Evolutionary conservation across 2,797 vertebrate genomes (phyloP).

Genomic region (Malacoctenus gilli): DNA sequence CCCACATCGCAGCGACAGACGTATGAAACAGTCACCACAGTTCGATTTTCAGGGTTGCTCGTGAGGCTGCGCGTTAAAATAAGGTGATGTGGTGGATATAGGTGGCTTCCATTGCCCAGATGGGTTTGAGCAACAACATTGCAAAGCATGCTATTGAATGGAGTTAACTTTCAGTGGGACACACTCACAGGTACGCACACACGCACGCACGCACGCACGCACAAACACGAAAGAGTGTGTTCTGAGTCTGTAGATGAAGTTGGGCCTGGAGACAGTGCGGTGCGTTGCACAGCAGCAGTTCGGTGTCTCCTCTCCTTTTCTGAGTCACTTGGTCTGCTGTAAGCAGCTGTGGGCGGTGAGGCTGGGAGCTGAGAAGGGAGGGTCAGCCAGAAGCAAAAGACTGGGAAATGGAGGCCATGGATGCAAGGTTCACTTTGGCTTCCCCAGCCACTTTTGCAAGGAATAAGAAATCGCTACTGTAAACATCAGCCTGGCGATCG

Average conservation of each 20-base stretch:
- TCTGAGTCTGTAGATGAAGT: slow-evolving; percentile 56
- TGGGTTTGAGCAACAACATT: no score
- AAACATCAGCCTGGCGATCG: slow-evolving; percentile 35
- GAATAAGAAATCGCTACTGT: slow-evolving; percentile 18
- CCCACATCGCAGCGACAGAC: no score
- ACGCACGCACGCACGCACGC: slow-evolving; percentile 28
- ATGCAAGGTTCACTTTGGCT: slow-evolving; percentile 37
- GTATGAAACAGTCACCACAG: no score
- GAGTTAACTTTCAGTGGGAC: slow-evolving; percentile 12
- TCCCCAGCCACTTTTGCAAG: slow-evolving; percentile 46
- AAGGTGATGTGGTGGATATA: no score
- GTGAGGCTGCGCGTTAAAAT: no score
- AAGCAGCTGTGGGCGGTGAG: slow-evolving; percentile 36
- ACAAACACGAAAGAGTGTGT: slow-evolving; percentile 51
- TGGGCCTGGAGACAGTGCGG: slow-evolving; percentile 41
- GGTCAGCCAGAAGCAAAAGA: slow-evolving; percentile 57
- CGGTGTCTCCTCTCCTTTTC: slow-evolving; percentile 30
- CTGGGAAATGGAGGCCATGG: slow-evolving; percentile 35
- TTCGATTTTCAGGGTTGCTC: no score
- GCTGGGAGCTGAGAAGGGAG: not conserved
- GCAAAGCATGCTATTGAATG: no score
- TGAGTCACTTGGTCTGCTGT: slow-evolving; percentile 46
- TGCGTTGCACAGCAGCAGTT: slow-evolving; percentile 36
- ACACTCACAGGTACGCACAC: slow-evolving; percentile 36
- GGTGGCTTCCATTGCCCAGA: no score